Evolutionary conservation across 2,797 vertebrate genomes (phyloP).

Genomic region (Manis crassicaudata): DNA sequence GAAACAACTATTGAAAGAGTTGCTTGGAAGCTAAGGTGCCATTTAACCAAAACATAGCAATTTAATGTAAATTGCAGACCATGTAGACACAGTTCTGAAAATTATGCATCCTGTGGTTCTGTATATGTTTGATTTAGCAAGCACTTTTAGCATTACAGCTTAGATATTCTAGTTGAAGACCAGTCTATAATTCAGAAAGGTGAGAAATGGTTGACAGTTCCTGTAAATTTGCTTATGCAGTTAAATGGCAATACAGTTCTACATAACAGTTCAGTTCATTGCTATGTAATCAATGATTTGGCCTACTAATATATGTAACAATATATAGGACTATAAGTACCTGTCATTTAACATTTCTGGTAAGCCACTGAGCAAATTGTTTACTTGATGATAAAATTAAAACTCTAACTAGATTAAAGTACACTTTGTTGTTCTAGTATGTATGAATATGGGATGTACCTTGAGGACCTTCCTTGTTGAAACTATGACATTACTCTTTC

Average conservation of each 20-base stretch:
- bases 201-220: slow-evolving; percentile 72
- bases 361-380: background rate
- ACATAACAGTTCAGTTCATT: slow-evolving; percentile 57
- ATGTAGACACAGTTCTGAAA: slow-evolving; percentile 87
- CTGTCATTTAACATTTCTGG: background rate
- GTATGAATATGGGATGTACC: background rate
- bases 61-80: slow-evolving; percentile 92
- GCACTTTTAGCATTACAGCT: slow-evolving; percentile 75
- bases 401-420: background rate
- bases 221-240: slow-evolving; percentile 57
- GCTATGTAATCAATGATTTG: slow-evolving; percentile 2
- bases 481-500: background rate
- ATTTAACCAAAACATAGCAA: slow-evolving; percentile 91
- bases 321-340: background rate
- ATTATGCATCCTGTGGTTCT: slow-evolving; percentile 86
- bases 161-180: slow-evolving; percentile 60
- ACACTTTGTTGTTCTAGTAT: background rate
- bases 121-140: slow-evolving; percentile 86
- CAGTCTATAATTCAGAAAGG: slow-evolving; percentile 73
- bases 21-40: slow-evolving; percentile 90
- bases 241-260: slow-evolving; percentile 67
- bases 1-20: slow-evolving; percentile 92
- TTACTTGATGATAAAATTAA: background rate
- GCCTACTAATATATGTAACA: background rate
- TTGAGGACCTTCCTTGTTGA: background rate